Evolutionary conservation across 2,797 vertebrate species (phyloP).

Genomic region (Atherinosoma microstoma): DNA sequence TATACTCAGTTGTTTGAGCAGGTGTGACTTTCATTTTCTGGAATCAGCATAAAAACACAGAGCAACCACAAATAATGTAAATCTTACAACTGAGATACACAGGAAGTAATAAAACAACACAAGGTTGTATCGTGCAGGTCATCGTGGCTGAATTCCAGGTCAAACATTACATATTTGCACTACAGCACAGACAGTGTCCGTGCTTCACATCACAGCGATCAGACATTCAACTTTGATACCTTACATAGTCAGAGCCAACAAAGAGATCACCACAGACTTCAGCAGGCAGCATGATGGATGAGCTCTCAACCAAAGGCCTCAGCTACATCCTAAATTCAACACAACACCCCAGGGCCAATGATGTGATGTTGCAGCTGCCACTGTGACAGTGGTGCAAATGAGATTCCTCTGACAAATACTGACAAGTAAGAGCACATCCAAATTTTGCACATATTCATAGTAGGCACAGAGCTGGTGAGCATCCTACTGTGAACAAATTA

Average conservation of each 20-base stretch:
- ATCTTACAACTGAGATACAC: not conserved
- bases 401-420: slow-evolving; percentile 23
- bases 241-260: slow-evolving; percentile 47
- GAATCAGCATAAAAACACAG: not conserved
- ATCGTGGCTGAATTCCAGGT: slow-evolving; percentile 6
- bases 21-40: not conserved
- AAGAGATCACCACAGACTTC: slow-evolving; percentile 44
- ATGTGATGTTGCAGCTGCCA: slow-evolving; percentile 31
- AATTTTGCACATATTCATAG: slow-evolving; percentile 17
- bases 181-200: slow-evolving; percentile 4
- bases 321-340: slow-evolving; percentile 31
- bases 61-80: not conserved
- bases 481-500: slow-evolving; percentile 8
- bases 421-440: slow-evolving; percentile 1
- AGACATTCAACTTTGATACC: slow-evolving; percentile 45
- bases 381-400: slow-evolving; percentile 5
- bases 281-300: slow-evolving; percentile 62
- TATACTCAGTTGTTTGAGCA: not conserved
- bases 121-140: not conserved
- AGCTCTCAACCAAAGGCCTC: slow-evolving; percentile 45
- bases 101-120: slow-evolving; percentile 14
- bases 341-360: slow-evolving; percentile 10
- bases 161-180: slow-evolving; percentile 23
- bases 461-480: not conserved
- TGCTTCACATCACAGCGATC: slow-evolving; percentile 43